phyloP scores from a whole-genome alignment of 2,888 invertebrate genomes.

The Lasioglossum lativentre region DNA sequence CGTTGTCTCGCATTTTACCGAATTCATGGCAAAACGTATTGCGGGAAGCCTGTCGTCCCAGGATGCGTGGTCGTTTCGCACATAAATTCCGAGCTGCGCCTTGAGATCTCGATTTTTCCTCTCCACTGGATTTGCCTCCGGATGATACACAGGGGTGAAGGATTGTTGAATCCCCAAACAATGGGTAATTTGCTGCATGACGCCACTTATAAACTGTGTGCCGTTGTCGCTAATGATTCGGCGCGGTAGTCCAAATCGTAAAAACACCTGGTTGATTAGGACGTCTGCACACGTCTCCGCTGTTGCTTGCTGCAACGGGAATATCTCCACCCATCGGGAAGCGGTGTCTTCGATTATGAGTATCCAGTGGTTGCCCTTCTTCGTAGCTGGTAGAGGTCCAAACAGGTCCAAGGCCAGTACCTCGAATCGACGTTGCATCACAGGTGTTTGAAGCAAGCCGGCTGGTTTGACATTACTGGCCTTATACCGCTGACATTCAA shows the following conservation, averaged over 20 bases:
- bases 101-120: constrained; percentile 78
- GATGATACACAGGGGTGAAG: constrained; percentile 54
- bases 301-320: constrained; percentile 73
- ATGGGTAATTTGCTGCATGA: constrained; percentile 77
- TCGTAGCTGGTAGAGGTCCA: constrained; percentile 64
- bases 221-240: constrained; percentile 80
- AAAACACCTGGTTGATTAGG: constrained; percentile 77
- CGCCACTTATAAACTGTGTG: constrained; percentile 74
- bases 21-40: constrained; percentile 82
- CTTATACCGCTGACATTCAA: constrained; percentile 77
- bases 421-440: constrained; percentile 73
- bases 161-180: neutral
- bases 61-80: constrained; percentile 68
- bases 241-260: constrained; percentile 77
- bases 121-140: constrained; percentile 78
- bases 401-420: constrained; percentile 77
- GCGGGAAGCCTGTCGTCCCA: constrained; percentile 76
- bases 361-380: constrained; percentile 50
- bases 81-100: constrained; percentile 72
- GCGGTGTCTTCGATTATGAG: constrained; percentile 67
- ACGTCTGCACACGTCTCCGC: constrained; percentile 73
- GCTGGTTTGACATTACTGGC: constrained; percentile 76
- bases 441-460: constrained; percentile 74
- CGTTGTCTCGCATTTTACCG: constrained; percentile 72
- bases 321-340: constrained; percentile 76